Evolutionary conservation across 2,888 invertebrate genomes (phyloP).

Genomic region (Ophion ellenae): DNA sequence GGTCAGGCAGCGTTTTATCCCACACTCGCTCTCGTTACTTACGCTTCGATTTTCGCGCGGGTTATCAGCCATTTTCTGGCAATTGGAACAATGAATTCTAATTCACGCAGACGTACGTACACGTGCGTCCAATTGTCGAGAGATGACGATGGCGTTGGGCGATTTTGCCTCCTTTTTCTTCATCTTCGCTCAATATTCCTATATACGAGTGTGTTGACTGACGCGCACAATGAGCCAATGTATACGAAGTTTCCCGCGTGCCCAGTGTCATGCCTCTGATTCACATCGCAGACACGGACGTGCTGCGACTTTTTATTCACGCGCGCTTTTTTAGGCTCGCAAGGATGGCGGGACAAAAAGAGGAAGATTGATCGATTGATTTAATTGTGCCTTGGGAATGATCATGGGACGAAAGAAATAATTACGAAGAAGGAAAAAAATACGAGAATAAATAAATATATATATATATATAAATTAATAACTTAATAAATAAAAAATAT

Average conservation of each 20-base stretch:
- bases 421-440: not conserved
- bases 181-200: not conserved
- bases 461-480: no score
- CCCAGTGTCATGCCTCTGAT: constrained; percentile 77
- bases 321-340: constrained; percentile 25
- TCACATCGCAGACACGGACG: constrained; percentile 69
- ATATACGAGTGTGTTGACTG: constrained; percentile 23
- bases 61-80: not conserved
- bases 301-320: not conserved
- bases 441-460: no score
- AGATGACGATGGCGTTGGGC: not conserved
- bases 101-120: not conserved
- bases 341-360: constrained; percentile 16
- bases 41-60: not conserved
- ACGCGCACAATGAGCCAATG: constrained; percentile 45
- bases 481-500: no score
- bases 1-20: not conserved
- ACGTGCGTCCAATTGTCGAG: not conserved
- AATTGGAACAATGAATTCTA: not conserved
- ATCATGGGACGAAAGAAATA: not conserved
- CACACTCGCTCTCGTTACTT: not conserved
- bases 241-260: constrained; percentile 76
- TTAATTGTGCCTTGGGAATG: not conserved
- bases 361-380: not conserved
- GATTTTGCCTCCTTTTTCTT: not conserved